Evolutionary conservation across 2,113 vertebrate species (phyloP).

Genomic region (Lophura nycthemera): DNA sequence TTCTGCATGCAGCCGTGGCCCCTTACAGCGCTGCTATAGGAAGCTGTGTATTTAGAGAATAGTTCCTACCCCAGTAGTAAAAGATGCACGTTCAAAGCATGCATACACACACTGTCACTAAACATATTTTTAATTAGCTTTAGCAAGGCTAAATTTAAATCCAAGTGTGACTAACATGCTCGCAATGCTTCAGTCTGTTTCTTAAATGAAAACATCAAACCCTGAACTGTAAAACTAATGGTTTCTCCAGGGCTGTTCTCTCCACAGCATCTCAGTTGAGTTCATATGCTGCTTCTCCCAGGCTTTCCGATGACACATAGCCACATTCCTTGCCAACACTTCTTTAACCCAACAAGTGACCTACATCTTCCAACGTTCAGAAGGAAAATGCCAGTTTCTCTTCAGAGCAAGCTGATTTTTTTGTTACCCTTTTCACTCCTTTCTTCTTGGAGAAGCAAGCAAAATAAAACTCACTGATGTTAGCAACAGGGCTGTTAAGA

Average conservation of each 20-base stretch:
- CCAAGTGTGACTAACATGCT: conserved; percentile 20
- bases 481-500: background rate
- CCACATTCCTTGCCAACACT: conserved; percentile 5
- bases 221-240: conserved; percentile 46
- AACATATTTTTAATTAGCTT: conserved; percentile 66
- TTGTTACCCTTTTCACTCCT: background rate
- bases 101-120: conserved; percentile 23
- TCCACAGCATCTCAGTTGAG: conserved; percentile 23
- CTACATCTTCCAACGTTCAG: background rate
- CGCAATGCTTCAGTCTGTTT: conserved; percentile 32
- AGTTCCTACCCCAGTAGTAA: conserved; percentile 12
- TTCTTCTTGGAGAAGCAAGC: background rate
- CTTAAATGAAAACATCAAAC: conserved; percentile 67
- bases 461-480: background rate
- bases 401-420: background rate
- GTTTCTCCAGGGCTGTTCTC: conserved; percentile 59
- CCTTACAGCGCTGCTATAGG: background rate
- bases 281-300: background rate
- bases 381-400: background rate
- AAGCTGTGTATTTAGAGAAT: conserved; percentile 5
- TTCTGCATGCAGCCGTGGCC: background rate
- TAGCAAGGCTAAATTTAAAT: conserved; percentile 69
- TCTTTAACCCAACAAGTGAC: conserved; percentile 46
- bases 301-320: conserved; percentile 39
- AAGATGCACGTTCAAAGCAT: conserved; percentile 32